Conservation (phyloP, 2,113 vertebrate species). For the Oncorhynchus nerka region DNA sequence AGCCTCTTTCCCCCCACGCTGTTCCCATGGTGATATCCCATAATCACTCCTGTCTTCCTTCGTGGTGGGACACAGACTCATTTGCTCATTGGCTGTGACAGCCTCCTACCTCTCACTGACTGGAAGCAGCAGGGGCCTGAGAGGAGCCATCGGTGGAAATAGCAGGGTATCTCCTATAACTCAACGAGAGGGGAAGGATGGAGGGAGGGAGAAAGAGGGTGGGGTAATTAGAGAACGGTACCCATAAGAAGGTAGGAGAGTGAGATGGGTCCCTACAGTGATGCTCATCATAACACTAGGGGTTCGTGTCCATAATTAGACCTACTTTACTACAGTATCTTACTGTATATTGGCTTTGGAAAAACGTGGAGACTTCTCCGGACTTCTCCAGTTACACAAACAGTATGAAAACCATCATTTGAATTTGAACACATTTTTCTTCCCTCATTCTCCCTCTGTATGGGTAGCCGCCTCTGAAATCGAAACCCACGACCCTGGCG, state of each 20-base stretch:
- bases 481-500: no score
- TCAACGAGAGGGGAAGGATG: constrained; percentile 20
- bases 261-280: not conserved
- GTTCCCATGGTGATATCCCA: constrained; percentile 74
- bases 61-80: constrained; percentile 68
- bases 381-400: no score
- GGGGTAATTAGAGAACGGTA: not conserved
- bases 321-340: no score
- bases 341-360: no score
- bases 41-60: constrained; percentile 75
- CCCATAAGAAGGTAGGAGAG: not conserved
- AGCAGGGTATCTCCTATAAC: constrained; percentile 65
- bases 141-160: constrained; percentile 62
- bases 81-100: constrained; percentile 82
- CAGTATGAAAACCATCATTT: no score
- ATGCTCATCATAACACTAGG: not conserved
- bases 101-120: constrained; percentile 71
- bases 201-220: constrained; percentile 62
- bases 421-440: no score
- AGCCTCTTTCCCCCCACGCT: constrained; percentile 60
- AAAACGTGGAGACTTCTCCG: no score
- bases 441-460: no score
- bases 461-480: no score
- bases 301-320: no score
- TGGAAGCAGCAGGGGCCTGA: constrained; percentile 70